Base-by-base conservation (phyloP, 2,113 vertebrate genomes). In the Nibea coibor region DNA sequence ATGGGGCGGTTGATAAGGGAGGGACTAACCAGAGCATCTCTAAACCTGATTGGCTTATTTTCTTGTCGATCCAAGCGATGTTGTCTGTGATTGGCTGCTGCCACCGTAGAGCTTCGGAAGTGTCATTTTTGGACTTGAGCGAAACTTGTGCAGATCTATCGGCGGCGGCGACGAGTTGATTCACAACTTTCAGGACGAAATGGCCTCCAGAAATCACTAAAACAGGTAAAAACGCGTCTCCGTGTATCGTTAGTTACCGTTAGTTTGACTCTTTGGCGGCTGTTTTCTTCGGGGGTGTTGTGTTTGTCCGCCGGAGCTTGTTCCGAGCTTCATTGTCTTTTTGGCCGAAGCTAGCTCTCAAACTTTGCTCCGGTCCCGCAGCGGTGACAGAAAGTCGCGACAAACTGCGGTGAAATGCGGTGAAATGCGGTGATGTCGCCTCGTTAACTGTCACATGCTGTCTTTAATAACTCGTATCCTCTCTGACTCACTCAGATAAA, bases 71-170 rank as follows among this genome's bases (percentile, higher is more conserved):
- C 86, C 16, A 22, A 14, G 0, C 0, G 0, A 20, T 48, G 48
- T 75, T 0, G 26, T 5, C 50, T 75, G 26, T 87, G 84, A 94
- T 93, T 93, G 92, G 92, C 58, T 80, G 31, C 0, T 4, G 9
- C 0, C 2, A 43, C 56, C 43, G 51, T 28, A n/a, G 77, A 83
- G n/a, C 19, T 75, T 86, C 72, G 81, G 86, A 89, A 91, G 84
- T 89, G 88, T 91, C 80, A 82, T 91, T 88, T 92, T 81, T 87
- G 76, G 87, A 89, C 67, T 88, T 74, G 42, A 57, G 85, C 28
- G 43, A 74, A 92, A 90, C 84, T 91, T 86, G 10, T 56, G 56
- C 35, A 47, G n/a, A 69, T 76, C 56, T 35, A 50, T 57, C 72
- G 48, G 65, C 15, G 54, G 56, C 51, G 78, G 62, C 70, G 74